Conservation (phyloP, 2,797 vertebrate species). For the Parambassis ranga region DNA sequence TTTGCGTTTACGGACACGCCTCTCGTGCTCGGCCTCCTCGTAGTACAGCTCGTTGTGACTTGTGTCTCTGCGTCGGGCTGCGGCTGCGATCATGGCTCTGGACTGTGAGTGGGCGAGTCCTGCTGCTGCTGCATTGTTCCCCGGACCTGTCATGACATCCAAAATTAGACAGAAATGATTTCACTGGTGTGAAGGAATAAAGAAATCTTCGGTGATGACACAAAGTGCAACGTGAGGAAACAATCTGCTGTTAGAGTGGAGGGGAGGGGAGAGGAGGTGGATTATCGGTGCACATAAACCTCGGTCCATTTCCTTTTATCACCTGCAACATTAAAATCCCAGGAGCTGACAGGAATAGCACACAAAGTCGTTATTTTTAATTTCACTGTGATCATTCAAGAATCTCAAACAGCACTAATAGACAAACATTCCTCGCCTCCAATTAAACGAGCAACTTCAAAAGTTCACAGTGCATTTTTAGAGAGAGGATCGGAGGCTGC, state of each 20-base stretch:
- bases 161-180: not conserved
- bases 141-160: conserved; percentile 74
- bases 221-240: conserved; percentile 19
- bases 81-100: conserved; percentile 90
- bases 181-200: not conserved
- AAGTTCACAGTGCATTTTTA: conserved; percentile 49
- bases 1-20: conserved; percentile 88
- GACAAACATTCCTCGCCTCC: not conserved
- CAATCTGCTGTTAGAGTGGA: conserved; percentile 12
- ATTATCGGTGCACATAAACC: conserved; percentile 18
- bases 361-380: not conserved
- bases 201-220: conserved; percentile 22
- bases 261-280: not conserved
- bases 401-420: no score
- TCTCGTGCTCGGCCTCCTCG: conserved; percentile 93
- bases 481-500: conserved; percentile 8
- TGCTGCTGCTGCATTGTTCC: conserved; percentile 82
- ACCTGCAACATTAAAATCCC: not conserved
- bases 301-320: conserved; percentile 29
- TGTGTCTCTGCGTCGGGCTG: conserved; percentile 88
- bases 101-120: conserved; percentile 87
- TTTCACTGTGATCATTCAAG: not conserved
- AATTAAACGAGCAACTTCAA: conserved; percentile 56
- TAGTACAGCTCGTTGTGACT: conserved; percentile 97
- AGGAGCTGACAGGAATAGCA: not conserved